These are phyloP conservation scores for Drosophila novamexicana DNA, from an alignment of 1,140 invertebrate genomes.

Conservation along the genomic window DNA sequence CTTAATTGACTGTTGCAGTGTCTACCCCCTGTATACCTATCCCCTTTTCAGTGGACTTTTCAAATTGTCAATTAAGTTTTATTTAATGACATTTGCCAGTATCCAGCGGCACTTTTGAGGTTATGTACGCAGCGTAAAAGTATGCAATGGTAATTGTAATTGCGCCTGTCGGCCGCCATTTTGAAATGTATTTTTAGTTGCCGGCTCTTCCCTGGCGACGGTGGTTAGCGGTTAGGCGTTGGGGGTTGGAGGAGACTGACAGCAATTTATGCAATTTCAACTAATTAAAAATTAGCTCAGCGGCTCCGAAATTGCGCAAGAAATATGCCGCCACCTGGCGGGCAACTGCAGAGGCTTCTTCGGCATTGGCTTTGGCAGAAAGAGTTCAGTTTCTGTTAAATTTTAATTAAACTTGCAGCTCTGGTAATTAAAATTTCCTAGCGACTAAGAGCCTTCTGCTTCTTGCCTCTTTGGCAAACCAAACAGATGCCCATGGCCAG, in stretches of 20 bases:
- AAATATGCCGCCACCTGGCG: conserved; percentile 68
- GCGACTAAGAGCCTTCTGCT: conserved; percentile 33
- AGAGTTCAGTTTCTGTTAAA: conserved; percentile 54
- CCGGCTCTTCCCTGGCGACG: background rate
- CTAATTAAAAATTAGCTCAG: conserved; percentile 78
- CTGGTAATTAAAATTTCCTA: conserved; percentile 75
- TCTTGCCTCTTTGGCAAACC: conserved; percentile 18
- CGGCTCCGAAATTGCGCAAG: conserved; percentile 44
- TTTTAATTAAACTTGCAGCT: conserved; percentile 75
- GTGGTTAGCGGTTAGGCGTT: background rate
- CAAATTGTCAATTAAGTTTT: conserved; percentile 84
- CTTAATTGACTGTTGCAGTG: conserved; percentile 76
- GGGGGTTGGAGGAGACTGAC: conserved; percentile 10
- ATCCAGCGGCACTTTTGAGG: conserved; percentile 63
- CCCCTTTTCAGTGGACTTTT: conserved; percentile 44
- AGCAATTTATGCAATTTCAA: conserved; percentile 69
- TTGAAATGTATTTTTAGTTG: conserved; percentile 58
- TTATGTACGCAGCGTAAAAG: conserved; percentile 62
- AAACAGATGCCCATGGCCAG: conserved; percentile 57
- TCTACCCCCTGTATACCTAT: background rate
- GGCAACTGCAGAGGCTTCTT: conserved; percentile 15
- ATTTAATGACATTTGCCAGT: conserved; percentile 80
- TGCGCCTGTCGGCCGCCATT: conserved; percentile 60
- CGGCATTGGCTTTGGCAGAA: background rate
- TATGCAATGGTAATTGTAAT: conserved; percentile 77